Conservation (phyloP, 2,888 invertebrate genomes). For the Oxytorus armatus region DNA sequence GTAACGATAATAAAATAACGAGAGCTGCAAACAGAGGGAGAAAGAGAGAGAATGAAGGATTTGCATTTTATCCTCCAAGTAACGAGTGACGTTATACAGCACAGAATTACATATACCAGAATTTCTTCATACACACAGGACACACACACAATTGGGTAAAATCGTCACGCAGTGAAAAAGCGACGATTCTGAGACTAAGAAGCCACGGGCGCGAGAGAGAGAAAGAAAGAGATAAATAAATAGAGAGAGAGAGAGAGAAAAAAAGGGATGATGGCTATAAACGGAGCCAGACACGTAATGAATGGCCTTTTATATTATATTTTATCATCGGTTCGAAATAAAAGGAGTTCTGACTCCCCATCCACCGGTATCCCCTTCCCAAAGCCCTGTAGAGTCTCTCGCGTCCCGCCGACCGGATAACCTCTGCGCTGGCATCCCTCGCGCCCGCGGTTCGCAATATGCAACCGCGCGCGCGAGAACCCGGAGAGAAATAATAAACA, state of each 20-base stretch:
- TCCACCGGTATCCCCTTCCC: constrained; percentile 16
- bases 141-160: constrained; percentile 6
- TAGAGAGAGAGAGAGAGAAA: constrained; percentile 23
- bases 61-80: constrained; percentile 54
- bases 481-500: no score
- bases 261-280: constrained; percentile 46
- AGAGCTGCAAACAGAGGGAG: constrained; percentile 25
- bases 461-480: constrained; percentile 42
- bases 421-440: constrained; percentile 30
- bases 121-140: not conserved
- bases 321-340: constrained; percentile 72
- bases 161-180: constrained; percentile 58
- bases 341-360: constrained; percentile 63
- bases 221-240: constrained; percentile 16
- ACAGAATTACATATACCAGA: constrained; percentile 2
- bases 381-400: constrained; percentile 1
- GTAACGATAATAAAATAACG: constrained; percentile 64
- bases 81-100: constrained; percentile 15
- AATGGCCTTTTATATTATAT: constrained; percentile 78
- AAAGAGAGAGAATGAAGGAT: constrained; percentile 60
- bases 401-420: constrained; percentile 37
- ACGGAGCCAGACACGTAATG: constrained; percentile 70
- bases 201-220: constrained; percentile 15
- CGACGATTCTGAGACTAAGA: constrained; percentile 41
- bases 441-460: constrained; percentile 63